A percentile compares a stretch with the other conserved stretches of the same genome.
Conservation (phyloP, 1,140 invertebrate genomes). For the Drosophila mayri region DNA sequence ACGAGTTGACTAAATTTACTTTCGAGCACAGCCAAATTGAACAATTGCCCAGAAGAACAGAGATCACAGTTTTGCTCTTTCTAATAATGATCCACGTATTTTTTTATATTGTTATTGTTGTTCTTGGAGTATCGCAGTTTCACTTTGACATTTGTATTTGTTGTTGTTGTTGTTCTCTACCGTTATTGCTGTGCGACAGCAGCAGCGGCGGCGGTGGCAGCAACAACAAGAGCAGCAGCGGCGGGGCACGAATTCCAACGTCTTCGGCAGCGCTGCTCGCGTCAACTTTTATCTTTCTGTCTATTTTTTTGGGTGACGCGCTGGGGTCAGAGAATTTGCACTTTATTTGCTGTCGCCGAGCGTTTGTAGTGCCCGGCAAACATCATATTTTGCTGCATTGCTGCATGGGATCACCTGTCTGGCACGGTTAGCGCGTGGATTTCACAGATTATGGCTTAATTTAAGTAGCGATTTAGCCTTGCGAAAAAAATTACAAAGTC, state of each 20-base stretch:
- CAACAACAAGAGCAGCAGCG: constrained; percentile 19
- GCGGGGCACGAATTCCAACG: constrained; percentile 63
- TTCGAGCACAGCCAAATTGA: constrained; percentile 78
- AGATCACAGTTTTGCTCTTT: constrained; percentile 76
- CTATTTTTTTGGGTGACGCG: constrained; percentile 57
- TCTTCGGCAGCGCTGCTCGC: constrained; percentile 59
- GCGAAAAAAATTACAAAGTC: constrained; percentile 64
- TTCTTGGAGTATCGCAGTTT: constrained; percentile 65
- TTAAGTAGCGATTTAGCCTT: constrained; percentile 68
- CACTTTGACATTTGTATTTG: constrained; percentile 76
- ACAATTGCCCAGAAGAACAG: constrained; percentile 65
- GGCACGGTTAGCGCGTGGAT: constrained; percentile 26
- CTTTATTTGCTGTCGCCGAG: constrained; percentile 58
- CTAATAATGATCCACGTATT: constrained; percentile 37
- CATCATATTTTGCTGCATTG: constrained; percentile 65
- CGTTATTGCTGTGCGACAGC: constrained; percentile 64
- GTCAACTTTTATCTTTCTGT: constrained; percentile 36
- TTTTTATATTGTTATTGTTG: constrained; percentile 38
- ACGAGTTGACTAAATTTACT: constrained; percentile 70
- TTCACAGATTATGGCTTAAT: constrained; percentile 58
- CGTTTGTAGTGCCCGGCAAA: constrained; percentile 47
- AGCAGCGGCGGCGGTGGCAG: constrained; percentile 28
- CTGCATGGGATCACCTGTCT: constrained; percentile 37
- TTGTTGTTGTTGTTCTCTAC: constrained; percentile 56
- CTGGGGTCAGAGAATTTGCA: constrained; percentile 64